A percentile compares a stretch with the other conserved stretches of the same genome.
Conservation (phyloP, 2,113 vertebrate genomes). For the Jaculus jaculus region DNA sequence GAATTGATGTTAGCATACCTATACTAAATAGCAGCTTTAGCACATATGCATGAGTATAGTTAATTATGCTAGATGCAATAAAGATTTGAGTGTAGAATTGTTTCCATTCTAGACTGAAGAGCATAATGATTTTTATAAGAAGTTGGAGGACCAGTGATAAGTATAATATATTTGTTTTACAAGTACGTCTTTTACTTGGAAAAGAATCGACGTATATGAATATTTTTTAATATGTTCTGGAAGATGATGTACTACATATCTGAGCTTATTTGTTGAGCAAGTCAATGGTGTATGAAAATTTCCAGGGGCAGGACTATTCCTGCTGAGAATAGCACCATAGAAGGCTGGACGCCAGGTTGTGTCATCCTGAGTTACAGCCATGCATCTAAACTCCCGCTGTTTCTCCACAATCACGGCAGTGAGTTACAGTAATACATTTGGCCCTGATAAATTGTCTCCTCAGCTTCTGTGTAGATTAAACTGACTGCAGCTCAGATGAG, state of each 20-base stretch:
- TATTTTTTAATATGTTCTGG: not conserved
- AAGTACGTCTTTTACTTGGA: slow-evolving; percentile 10
- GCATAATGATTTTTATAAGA: not conserved
- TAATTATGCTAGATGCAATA: not conserved
- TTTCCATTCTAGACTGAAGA: not conserved
- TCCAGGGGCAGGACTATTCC: not conserved
- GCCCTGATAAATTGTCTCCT: slow-evolving; percentile 82
- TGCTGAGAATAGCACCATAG: slow-evolving; percentile 51
- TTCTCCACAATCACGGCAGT: slow-evolving; percentile 72
- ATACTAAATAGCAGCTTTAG: not conserved
- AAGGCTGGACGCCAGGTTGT: slow-evolving; percentile 51
- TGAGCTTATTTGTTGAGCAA: slow-evolving; percentile 42
- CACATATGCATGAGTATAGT: not conserved
- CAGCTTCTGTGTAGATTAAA: slow-evolving; percentile 82
- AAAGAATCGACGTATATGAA: slow-evolving; percentile 20
- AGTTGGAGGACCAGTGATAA: not conserved
- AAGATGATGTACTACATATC: slow-evolving; percentile 46
- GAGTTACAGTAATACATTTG: slow-evolving; percentile 78
- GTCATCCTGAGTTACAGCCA: slow-evolving; percentile 78
- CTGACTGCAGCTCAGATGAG: slow-evolving; percentile 79
- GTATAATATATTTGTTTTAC: not conserved
- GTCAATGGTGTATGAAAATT: not conserved
- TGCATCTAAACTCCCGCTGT: slow-evolving; percentile 53
- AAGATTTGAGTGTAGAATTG: not conserved
- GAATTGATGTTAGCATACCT: not conserved